A percentile compares a stretch with the other conserved stretches of the same genome.
These are phyloP conservation scores for Abrostola triplasia DNA, from an alignment of 2,888 invertebrate genomes.

Conservation along the genomic window DNA sequence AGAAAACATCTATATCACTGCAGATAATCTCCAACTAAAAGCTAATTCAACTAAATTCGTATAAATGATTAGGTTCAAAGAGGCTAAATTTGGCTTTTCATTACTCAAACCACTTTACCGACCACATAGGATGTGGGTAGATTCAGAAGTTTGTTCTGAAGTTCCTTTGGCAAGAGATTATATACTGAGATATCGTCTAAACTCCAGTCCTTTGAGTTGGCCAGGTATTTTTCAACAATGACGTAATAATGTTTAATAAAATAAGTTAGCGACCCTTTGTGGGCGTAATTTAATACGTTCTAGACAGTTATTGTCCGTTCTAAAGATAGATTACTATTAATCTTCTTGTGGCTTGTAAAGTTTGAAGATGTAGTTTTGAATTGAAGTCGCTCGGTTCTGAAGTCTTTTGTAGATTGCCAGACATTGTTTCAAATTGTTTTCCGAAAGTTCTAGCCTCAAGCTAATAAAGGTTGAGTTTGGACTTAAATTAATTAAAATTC, in stretches of 20 bases:
- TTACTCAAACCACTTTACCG: neutral
- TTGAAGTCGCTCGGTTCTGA: no score
- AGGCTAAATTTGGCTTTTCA: slow-evolving; percentile 3
- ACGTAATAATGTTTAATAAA: slow-evolving; percentile 12
- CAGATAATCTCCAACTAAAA: neutral
- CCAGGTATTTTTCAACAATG: slow-evolving; percentile 10
- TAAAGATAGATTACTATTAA: neutral
- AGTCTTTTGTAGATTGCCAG: no score
- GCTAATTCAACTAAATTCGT: neutral
- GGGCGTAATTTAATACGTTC: slow-evolving; percentile 4
- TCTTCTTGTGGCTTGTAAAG: neutral
- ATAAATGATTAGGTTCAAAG: slow-evolving; percentile 1
- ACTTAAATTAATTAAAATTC: no score
- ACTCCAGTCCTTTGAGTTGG: neutral
- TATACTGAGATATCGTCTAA: slow-evolving; percentile 18
- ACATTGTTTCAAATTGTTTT: neutral
- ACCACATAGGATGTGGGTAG: slow-evolving; percentile 19
- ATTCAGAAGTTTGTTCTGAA: slow-evolving; percentile 26
- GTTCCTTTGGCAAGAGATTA: slow-evolving; percentile 13
- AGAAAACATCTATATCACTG: neutral
- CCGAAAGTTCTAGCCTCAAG: neutral
- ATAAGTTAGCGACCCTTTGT: slow-evolving; percentile 9
- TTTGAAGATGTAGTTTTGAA: neutral
- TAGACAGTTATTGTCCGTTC: neutral
- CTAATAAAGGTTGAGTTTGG: slow-evolving; percentile 1